Percentiles rank a stretch among this genome's conserved stretches.
These are phyloP conservation scores for Podabrus alpinus DNA, from an alignment of 2,888 invertebrate species.

Conservation along the genomic window DNA sequence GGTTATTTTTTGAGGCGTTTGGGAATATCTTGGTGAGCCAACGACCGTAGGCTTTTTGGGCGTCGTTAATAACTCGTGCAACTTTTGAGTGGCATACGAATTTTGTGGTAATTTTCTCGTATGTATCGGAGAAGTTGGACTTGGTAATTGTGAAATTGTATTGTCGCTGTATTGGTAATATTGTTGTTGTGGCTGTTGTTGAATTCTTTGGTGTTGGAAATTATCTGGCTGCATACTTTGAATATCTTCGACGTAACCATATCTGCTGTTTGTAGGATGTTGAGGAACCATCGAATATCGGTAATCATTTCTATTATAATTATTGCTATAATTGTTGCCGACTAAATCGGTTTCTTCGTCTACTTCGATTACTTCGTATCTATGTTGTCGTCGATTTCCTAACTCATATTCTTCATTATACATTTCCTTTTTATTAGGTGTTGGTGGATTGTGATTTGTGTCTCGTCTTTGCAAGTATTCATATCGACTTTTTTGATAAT, in stretches of 20 bases:
- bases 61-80: conserved; percentile 75
- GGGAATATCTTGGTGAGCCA: conserved; percentile 7
- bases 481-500: conserved; percentile 54
- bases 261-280: conserved; percentile 27
- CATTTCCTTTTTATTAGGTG: conserved; percentile 29
- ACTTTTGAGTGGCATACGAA: conserved; percentile 73
- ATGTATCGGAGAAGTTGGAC: conserved; percentile 42
- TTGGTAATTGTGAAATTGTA: conserved; percentile 30
- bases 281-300: conserved; percentile 5
- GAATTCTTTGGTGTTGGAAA: conserved; percentile 22
- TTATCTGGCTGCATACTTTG: conserved; percentile 5
- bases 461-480: conserved; percentile 58
- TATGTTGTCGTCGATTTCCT: conserved; percentile 60
- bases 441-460: conserved; percentile 8
- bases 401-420: conserved; percentile 61
- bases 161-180: not conserved
- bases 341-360: conserved; percentile 60
- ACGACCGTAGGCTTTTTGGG: conserved; percentile 63
- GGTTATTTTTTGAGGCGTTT: conserved; percentile 34
- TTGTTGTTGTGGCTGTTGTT: conserved; percentile 11
- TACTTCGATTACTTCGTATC: conserved; percentile 68
- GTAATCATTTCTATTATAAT: not conserved
- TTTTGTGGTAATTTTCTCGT: conserved; percentile 62
- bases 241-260: conserved; percentile 40
- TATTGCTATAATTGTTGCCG: not conserved